phyloP scores from a whole-genome alignment of 1,140 invertebrate species.

The Hycleus phaleratus region DNA sequence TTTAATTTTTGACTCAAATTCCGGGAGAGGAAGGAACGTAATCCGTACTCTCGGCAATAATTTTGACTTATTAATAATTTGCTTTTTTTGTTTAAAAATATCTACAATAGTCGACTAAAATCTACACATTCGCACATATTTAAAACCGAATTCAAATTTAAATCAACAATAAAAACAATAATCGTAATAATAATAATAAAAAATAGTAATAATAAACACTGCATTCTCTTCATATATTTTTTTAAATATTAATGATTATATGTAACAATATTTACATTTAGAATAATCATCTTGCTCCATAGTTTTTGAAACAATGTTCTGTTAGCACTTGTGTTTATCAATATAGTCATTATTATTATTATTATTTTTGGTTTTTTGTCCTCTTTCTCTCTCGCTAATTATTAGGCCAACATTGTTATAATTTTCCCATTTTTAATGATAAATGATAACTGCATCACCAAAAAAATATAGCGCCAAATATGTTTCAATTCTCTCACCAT shows the following conservation, averaged over 20 bases:
- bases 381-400: neutral
- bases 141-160: too few relatives aligned
- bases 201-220: conserved; percentile 18
- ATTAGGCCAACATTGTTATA: conserved; percentile 28
- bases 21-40: conserved; percentile 34
- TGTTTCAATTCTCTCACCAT: conserved; percentile 7
- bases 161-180: neutral
- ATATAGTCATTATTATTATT: neutral
- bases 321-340: conserved; percentile 21
- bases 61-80: conserved; percentile 24
- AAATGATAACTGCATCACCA: neutral
- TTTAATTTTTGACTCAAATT: conserved; percentile 11
- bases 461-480: conserved; percentile 21
- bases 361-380: too few relatives aligned
- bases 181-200: conserved; percentile 9
- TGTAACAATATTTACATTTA: conserved; percentile 44
- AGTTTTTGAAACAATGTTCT: conserved; percentile 25
- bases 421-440: neutral
- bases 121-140: conserved; percentile 23
- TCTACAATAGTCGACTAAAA: conserved; percentile 15
- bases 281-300: conserved; percentile 41
- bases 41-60: conserved; percentile 36
- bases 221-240: conserved; percentile 19
- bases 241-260: conserved; percentile 26
- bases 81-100: conserved; percentile 28